Evolutionary conservation across 2,797 vertebrate genomes (phyloP), one percentile per base, ranked within the genome.

Genomic region (Ptychobarbus kaznakovi): DNA sequence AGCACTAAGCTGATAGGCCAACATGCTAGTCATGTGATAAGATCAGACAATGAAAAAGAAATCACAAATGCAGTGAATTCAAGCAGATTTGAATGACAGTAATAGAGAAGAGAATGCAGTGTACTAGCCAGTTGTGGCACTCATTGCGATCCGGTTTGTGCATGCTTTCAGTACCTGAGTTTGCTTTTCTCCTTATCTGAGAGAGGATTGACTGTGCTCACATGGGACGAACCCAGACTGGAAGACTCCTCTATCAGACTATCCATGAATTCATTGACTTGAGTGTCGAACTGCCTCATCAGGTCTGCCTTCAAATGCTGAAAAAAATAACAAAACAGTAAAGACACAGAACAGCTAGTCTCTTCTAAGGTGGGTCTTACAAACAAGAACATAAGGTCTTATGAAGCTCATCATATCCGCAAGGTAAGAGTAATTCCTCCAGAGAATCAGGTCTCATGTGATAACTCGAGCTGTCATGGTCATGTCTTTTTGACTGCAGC

Each of bases 191-290:
- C 96, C 90, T 96, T 97, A 88, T 97, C 96, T 0, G 94, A 91
- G 81, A 92, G 90, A 8, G 91, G 89, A 90, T 97, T 96, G 46
- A 91, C 91, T 1, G 95, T 90, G 1, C 95, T 68, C 58, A 94
- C 83, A 8, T 95, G 91, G 0, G 95, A 92, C 20, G 94, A 93
- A 82, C 97, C 97, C 88, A 98, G 88, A 22, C 92, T 91, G 0
- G 94, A 89, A 0, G 97, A 96, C 89, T 97, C 97, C 79, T 98
- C 97, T 22, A 98, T 96, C 56, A 99, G 95, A 90, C 92, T 95
- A 91, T 97, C 97, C 91, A 99, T 94, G 89, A 99, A 97, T 86
- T 98, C 96, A 80, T 93, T 96, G 89, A 99, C 96, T 87, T 98
- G 97, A 89, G 91, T 94, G 90, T 98, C 96, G 70, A 99, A 95